Percentiles rank a stretch among this genome's conserved stretches.
Evolutionary conservation across 1,140 invertebrate genomes (phyloP).

Genomic region (Cyclargus thomasi): DNA sequence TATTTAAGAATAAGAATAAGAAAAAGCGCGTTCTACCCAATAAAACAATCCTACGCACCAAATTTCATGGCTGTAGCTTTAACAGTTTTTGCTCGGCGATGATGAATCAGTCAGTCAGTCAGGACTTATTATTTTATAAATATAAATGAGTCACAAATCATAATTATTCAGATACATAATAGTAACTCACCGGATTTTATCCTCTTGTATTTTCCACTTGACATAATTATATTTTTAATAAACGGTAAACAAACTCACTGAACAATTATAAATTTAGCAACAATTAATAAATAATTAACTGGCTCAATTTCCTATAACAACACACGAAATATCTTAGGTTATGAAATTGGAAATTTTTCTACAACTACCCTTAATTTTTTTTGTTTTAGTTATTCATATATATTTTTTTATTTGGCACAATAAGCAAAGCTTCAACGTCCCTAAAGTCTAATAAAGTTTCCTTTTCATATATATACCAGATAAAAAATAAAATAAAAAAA

Average conservation of each 20-base stretch:
- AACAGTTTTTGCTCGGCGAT: no score
- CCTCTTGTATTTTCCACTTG: conserved; percentile 14
- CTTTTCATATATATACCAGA: no score
- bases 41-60: no score
- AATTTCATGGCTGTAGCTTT: no score
- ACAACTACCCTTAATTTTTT: background rate
- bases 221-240: conserved; percentile 6
- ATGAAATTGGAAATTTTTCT: background rate
- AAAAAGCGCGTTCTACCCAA: no score
- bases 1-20: no score
- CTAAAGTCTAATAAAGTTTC: background rate
- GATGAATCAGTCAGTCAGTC: no score
- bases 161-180: background rate
- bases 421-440: background rate
- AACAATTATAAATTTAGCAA: background rate
- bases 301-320: no score
- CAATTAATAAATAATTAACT: background rate
- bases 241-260: background rate
- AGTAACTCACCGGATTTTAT: conserved; percentile 18
- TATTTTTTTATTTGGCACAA: background rate
- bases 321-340: background rate
- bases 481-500: no score
- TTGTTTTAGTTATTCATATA: no score
- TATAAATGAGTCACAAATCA: no score
- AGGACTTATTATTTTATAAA: no score